Evolutionary conservation across 1,140 invertebrate genomes (phyloP).

Genomic region (Rhizoglyphus robini): DNA sequence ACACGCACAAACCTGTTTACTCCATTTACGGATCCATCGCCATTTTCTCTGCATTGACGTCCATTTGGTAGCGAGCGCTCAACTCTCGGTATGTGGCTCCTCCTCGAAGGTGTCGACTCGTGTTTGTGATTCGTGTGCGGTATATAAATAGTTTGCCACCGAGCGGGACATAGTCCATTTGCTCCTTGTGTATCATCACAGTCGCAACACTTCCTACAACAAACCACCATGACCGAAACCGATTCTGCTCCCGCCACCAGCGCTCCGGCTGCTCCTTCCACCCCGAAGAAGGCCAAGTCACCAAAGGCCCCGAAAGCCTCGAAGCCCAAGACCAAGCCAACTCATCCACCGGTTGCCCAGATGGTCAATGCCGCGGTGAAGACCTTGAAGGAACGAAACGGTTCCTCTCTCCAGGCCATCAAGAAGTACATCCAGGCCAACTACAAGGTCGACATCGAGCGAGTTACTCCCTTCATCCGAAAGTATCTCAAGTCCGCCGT

Average conservation of each 20-base stretch:
- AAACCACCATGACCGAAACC: slow-evolving; percentile 11
- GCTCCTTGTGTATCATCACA: too few relatives aligned
- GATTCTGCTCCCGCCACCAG: background rate
- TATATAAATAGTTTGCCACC: too few relatives aligned
- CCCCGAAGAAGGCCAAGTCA: slow-evolving; percentile 5
- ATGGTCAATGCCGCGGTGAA: slow-evolving; percentile 44
- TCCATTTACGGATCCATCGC: too few relatives aligned
- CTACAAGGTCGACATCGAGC: slow-evolving; percentile 30
- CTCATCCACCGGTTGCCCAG: slow-evolving; percentile 31
- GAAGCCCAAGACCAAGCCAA: slow-evolving; percentile 24
- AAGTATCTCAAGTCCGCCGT: slow-evolving; percentile 27
- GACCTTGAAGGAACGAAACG: slow-evolving; percentile 35
- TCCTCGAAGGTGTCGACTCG: too few relatives aligned
- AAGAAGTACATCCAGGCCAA: slow-evolving; percentile 30
- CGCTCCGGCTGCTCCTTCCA: slow-evolving; percentile 13
- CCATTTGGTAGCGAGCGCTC: too few relatives aligned
- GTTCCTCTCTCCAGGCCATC: slow-evolving; percentile 29
- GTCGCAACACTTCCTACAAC: slow-evolving; percentile 1
- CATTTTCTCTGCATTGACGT: too few relatives aligned
- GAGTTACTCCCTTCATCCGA: slow-evolving; percentile 29
- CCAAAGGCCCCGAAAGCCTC: slow-evolving; percentile 17
- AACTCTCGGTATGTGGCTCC: too few relatives aligned
- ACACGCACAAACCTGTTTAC: too few relatives aligned
- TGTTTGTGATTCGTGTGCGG: too few relatives aligned
- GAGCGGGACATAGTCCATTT: too few relatives aligned